A percentile compares a stretch with the other conserved stretches of the same genome.
These are phyloP conservation scores for Octopus sinensis DNA, from an alignment of 1,140 invertebrate genomes.

Conservation along the genomic window DNA sequence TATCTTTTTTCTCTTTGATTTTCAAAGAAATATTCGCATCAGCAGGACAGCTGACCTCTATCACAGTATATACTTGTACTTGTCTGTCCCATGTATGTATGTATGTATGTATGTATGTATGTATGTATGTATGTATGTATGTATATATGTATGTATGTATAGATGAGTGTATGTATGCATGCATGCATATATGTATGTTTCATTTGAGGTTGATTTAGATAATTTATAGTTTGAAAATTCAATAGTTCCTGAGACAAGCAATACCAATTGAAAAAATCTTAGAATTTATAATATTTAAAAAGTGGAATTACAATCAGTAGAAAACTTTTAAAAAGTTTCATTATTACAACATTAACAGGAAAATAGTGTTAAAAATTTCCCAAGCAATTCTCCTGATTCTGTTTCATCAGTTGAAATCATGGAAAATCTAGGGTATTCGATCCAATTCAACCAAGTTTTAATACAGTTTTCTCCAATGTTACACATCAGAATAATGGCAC, in stretches of 20 bases:
- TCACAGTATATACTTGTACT: neutral
- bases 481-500: no score
- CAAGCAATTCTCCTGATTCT: neutral
- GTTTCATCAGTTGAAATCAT: no score
- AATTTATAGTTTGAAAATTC: neutral
- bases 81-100: constrained; percentile 9
- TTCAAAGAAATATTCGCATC: neutral
- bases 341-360: neutral
- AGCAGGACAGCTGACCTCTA: no score
- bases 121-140: constrained; percentile 17
- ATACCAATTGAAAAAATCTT: neutral
- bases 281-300: neutral
- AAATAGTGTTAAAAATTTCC: neutral
- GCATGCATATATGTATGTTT: constrained; percentile 9
- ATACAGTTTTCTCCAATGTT: no score
- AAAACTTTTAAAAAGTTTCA: neutral
- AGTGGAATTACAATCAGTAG: neutral
- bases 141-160: constrained; percentile 5
- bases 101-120: constrained; percentile 17
- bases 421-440: no score
- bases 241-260: neutral
- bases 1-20: neutral
- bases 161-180: neutral
- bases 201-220: neutral
- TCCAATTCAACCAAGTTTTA: no score